Evolutionary conservation across 2,888 invertebrate genomes (phyloP), one percentile per base, ranked within the genome.

Genomic region (Liopterus haemorrhoidalis): DNA sequence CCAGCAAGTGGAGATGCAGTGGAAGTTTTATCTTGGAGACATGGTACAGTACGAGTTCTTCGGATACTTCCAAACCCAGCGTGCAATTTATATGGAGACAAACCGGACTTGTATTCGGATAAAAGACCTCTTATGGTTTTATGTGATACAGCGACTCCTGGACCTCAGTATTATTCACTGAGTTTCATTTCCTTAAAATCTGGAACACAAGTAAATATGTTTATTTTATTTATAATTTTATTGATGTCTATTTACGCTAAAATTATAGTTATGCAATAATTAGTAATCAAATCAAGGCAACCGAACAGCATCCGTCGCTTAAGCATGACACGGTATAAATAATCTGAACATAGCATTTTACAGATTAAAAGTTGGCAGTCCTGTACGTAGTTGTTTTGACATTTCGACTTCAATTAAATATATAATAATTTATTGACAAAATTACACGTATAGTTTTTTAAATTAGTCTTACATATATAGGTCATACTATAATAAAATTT

Each of bases 1-100:
- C 82, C 85, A 11, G 85, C 87, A 5, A 86, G 82, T 57, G 95
- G 96, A 15, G 95, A 96, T 65, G 96, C 95, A 2, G 85, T 87
- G 49, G 96, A 96, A 69, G 87, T 96, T 18, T 69, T 97, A 48
- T 94, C 95, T 2, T 91, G 94, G 83, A 77, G 93, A 39, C 93
- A 95, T 68, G 93, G 94, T 40, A 81, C 85, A 51, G 89, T 95
- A 36, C 77, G 82, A 48, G 76, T 82, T 42, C 74, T 95, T 53
- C 81, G 87, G 65, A 75, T 96, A 57, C 74, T 96, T 62, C 92
- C 93, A 5, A 82, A 82, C 45, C 93, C 94, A 51, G 11, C 25
- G 8, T 35, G 37, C 25, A 73, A 76, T 57, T 25, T 33, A 5
- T 32, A 33, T 20, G 39, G 33, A 20, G 45, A 45, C 20, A 45